Base-by-base conservation (phyloP, 2,797 vertebrate species). In the Poecilia picta region DNA sequence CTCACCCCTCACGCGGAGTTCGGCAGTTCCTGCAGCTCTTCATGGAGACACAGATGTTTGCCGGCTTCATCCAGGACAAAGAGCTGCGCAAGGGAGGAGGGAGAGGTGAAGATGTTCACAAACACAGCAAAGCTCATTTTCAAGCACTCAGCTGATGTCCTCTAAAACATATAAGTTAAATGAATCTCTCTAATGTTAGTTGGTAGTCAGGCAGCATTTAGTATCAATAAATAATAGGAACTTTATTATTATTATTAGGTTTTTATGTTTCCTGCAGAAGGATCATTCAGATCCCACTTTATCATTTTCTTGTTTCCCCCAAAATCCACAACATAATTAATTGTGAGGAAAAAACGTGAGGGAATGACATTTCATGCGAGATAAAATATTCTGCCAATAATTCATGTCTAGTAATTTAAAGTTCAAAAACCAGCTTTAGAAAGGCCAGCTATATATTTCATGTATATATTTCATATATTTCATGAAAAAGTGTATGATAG, bases 1-100 rank as follows among this genome's bases (percentile, higher is more conserved):
- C 96, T 6, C 98, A 98, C 51, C 96, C 94, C 0, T 99, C 98
- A 0, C 96, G 97, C 0, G 97, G 94, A 0, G 97, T 96, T 8
- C 96, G 98, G 6, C 97, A 97, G 83, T 98, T 99, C 90, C 95
- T 99, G 88, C 98, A 98, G 89, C 95, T 97, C 89, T 99, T 99
- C 94, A 99, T 99, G 98, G 97, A 99, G 36, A 99, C 98, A 0
- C 98, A 99, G 93, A 99, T 99, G 98, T 99, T 99, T 23, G 97
- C 98, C 0, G 98, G 98, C 49, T 99, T 99, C 93, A 96, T 99
- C 88, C 98, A 99, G 88, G 98, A 99, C 91, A 95, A 97, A 77
- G 98, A 99, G 89, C 97, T 99, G 57, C 94, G 97, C 76, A 98
- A 97, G 91, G 97, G 91, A 45, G 90, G 91, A 4, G 96, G 92